Conservation (phyloP, 2,113 vertebrate genomes). For the Litocranius walleri region DNA sequence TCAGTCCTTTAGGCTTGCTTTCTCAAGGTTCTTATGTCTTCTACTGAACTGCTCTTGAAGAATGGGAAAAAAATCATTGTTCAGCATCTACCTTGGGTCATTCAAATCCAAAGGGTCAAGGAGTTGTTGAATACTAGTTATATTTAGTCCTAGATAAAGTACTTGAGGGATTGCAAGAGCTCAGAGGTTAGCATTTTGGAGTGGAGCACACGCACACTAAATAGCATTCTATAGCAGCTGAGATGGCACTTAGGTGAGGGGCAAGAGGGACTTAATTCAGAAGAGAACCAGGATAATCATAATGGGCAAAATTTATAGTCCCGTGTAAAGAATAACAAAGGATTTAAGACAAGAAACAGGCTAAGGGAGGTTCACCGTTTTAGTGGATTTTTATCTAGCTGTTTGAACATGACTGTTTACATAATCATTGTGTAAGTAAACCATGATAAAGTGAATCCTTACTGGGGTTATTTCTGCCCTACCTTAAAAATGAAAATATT, state of each 20-base stretch:
- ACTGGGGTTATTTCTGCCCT: background rate
- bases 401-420: background rate
- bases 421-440: background rate
- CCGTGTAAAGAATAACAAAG: background rate
- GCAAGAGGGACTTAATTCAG: background rate
- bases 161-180: background rate
- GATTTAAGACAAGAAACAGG: background rate
- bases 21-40: constrained; percentile 20
- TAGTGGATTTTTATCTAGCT: background rate
- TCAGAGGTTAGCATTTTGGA: background rate
- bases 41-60: constrained; percentile 39
- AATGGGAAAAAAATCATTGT: constrained; percentile 49
- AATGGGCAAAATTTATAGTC: background rate
- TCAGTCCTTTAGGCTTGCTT: background rate
- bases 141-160: background rate
- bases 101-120: constrained; percentile 5
- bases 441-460: background rate
- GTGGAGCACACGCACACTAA: background rate
- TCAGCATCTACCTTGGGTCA: constrained; percentile 30
- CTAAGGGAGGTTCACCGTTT: background rate
- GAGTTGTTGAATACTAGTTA: background rate
- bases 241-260: background rate
- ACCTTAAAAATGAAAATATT: background rate
- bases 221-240: background rate
- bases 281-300: background rate